Evolutionary conservation across 2,113 vertebrate species (phyloP).

Genomic region (Cyprinodon tularosa): DNA sequence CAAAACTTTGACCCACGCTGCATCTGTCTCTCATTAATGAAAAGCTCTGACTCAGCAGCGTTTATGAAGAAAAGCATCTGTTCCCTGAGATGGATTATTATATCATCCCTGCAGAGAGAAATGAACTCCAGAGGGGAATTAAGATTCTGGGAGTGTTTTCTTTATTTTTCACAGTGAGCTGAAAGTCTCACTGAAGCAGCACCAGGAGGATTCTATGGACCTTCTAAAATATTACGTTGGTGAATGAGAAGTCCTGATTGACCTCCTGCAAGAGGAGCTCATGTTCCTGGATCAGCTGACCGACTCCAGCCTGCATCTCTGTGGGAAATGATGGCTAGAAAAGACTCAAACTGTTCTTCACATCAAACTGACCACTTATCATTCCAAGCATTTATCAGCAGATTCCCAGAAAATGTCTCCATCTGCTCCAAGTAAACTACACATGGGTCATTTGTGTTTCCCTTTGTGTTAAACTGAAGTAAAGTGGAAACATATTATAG

Average conservation of each 20-base stretch:
- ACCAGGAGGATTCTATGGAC: too few relatives aligned
- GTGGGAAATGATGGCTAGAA: neutral
- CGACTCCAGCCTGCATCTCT: neutral
- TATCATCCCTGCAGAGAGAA: conserved; percentile 6
- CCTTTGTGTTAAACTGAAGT: neutral
- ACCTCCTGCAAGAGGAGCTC: too few relatives aligned
- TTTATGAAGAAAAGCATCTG: neutral
- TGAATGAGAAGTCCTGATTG: neutral
- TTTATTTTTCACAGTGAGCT: too few relatives aligned
- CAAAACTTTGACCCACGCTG: conserved; percentile 20
- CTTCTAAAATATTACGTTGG: too few relatives aligned
- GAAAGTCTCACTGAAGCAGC: too few relatives aligned
- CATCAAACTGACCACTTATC: conserved; percentile 18
- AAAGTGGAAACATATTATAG: neutral
- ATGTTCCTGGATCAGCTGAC: conserved; percentile 7
- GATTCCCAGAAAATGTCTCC: conserved; percentile 15
- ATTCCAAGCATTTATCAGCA: conserved; percentile 18
- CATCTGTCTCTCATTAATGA: conserved; percentile 39
- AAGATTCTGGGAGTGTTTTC: too few relatives aligned
- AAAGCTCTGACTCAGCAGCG: conserved; percentile 13
- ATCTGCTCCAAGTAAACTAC: conserved; percentile 3
- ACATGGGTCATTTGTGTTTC: neutral
- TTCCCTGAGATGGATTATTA: neutral
- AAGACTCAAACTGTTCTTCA: neutral
- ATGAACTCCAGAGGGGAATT: neutral